A percentile compares a stretch with the other conserved stretches of the same genome.
Conservation (phyloP, 2,113 vertebrate genomes). For the Leuciscus idus region DNA sequence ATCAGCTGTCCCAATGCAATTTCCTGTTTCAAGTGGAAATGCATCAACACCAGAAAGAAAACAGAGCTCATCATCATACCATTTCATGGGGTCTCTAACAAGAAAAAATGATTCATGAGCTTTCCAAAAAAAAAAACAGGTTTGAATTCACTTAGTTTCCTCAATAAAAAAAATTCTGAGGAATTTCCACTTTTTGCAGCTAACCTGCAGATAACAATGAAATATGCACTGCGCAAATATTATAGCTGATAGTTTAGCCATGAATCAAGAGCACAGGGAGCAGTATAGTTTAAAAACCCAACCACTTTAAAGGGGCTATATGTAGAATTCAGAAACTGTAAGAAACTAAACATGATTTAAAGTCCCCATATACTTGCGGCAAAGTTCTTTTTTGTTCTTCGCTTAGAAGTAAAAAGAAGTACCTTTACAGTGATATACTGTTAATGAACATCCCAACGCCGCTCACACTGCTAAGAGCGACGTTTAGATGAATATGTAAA, state of each 20-base stretch:
- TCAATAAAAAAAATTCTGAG: not conserved
- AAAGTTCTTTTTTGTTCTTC: too few species aligned
- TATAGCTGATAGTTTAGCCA: not conserved
- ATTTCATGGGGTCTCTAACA: not conserved
- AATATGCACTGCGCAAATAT: not conserved
- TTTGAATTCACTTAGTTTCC: not conserved
- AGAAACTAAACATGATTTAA: too few species aligned
- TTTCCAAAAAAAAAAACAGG: not conserved
- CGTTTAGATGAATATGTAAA: too few species aligned
- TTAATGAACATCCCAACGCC: too few species aligned
- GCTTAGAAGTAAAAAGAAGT: too few species aligned
- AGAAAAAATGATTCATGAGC: not conserved
- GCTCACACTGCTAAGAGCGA: too few species aligned
- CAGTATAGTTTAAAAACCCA: not conserved
- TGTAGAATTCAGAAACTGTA: too few species aligned
- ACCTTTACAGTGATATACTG: too few species aligned
- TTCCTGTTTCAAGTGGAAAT: not conserved
- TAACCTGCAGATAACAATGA: not conserved
- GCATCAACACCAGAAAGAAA: not conserved
- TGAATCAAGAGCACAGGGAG: not conserved
- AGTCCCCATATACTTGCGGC: too few species aligned
- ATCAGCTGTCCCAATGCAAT: not conserved
- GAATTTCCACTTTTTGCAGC: slow-evolving; percentile 19
- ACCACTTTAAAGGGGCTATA: not conserved
- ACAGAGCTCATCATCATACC: not conserved